Evolutionary conservation across 2,888 invertebrate species (phyloP).

Genomic region (Desoria tigrina): DNA sequence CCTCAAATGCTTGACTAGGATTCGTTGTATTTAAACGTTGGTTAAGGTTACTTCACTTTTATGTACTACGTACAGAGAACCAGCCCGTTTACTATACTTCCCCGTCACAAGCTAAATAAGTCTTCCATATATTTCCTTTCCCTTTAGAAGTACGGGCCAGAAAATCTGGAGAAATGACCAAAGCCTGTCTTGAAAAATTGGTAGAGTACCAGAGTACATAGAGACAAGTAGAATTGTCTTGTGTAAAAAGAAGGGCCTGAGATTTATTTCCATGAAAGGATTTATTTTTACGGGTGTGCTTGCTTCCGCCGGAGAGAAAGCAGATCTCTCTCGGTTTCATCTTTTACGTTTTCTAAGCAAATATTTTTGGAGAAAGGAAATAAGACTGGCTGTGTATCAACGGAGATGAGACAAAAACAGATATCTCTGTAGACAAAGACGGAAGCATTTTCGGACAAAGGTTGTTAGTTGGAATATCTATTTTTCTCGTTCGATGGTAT

Average conservation of each 20-base stretch:
- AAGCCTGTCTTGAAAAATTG: too few species aligned
- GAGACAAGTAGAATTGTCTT: not conserved
- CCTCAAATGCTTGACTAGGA: too few species aligned
- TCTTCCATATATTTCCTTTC: not conserved
- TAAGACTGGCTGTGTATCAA: not conserved
- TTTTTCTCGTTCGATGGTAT: too few species aligned
- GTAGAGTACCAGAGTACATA: too few species aligned
- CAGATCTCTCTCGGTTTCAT: not conserved
- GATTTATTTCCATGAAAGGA: slow-evolving; percentile 3
- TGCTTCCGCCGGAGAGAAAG: not conserved
- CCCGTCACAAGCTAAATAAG: too few species aligned
- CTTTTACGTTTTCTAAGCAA: not conserved
- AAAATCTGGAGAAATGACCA: too few species aligned
- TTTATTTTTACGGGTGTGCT: slow-evolving; percentile 2
- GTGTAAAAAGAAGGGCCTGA: not conserved
- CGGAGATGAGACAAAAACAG: not conserved
- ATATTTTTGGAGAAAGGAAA: not conserved
- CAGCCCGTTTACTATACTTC: too few species aligned
- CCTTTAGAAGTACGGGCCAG: not conserved
- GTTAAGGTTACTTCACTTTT: too few species aligned
- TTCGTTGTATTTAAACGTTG: too few species aligned
- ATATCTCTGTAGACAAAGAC: not conserved
- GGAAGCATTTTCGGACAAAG: slow-evolving; percentile 1
- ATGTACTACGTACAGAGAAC: too few species aligned
- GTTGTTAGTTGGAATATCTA: too few species aligned